Evolutionary conservation across 2,113 vertebrate genomes (phyloP).

Genomic region (Pseudonaja textilis): DNA sequence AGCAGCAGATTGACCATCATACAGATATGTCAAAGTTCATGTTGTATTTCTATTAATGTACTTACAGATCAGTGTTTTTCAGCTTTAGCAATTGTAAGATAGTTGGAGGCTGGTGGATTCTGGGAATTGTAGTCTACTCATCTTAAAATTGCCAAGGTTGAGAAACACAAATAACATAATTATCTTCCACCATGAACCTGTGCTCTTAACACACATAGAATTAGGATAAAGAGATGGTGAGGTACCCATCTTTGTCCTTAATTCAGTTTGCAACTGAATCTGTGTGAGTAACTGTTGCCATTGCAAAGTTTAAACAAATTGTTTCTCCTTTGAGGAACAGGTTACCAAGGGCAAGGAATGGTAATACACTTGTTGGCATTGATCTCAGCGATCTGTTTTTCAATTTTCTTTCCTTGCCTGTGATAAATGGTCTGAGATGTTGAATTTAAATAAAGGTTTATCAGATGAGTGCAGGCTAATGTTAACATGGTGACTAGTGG

Average conservation of each 20-base stretch:
- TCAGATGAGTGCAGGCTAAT: fast-evolving
- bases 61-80: not conserved
- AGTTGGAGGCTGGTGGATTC: not conserved
- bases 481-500: fast-evolving
- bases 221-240: not conserved
- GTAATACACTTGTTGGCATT: conserved; percentile 22
- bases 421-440: fast-evolving
- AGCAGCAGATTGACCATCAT: not conserved
- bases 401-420: not conserved
- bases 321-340: not conserved
- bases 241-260: not conserved
- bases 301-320: conserved; percentile 8
- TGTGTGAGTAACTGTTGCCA: not conserved
- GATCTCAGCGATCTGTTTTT: conserved; percentile 26
- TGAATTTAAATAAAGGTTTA: fast-evolving
- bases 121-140: not conserved
- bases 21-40: not conserved
- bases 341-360: not conserved
- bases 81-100: not conserved
- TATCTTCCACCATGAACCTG: not conserved
- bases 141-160: not conserved
- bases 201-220: not conserved
- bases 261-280: not conserved
- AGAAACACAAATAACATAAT: not conserved
- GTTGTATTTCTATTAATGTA: not conserved